These are phyloP conservation scores for Lutjanus argentimaculatus DNA, from an alignment of 2,797 vertebrate species.

Conservation along the genomic window DNA sequence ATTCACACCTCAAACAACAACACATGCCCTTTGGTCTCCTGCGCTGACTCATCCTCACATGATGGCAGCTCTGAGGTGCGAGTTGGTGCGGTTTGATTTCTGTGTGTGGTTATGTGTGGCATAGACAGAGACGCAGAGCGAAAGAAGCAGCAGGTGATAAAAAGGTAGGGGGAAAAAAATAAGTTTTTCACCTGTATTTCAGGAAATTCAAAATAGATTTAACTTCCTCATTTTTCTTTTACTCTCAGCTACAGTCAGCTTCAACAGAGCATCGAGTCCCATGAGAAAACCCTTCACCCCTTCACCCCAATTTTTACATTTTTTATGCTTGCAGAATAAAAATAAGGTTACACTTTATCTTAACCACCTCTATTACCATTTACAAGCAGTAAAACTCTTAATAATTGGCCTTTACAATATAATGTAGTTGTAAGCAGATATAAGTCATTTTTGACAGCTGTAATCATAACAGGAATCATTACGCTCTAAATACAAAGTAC, in stretches of 20 bases:
- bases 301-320: neutral
- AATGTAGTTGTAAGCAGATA: neutral
- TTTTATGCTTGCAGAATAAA: neutral
- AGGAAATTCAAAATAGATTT: neutral
- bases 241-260: neutral
- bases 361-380: neutral
- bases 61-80: slow-evolving; percentile 3
- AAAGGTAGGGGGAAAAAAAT: neutral
- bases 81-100: neutral
- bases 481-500: neutral
- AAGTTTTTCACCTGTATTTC: neutral
- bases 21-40: neutral
- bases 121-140: neutral
- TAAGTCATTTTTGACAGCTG: neutral
- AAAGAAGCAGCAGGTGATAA: neutral
- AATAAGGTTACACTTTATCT: neutral
- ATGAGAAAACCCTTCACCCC: neutral
- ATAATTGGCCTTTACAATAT: neutral
- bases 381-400: neutral
- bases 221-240: neutral
- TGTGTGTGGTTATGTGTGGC: neutral
- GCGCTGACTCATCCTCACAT: slow-evolving; percentile 59
- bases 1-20: slow-evolving; percentile 51
- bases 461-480: neutral
- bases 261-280: neutral